phyloP scores from a whole-genome alignment of 1,140 invertebrate species.

The Chrysopa pallens region DNA sequence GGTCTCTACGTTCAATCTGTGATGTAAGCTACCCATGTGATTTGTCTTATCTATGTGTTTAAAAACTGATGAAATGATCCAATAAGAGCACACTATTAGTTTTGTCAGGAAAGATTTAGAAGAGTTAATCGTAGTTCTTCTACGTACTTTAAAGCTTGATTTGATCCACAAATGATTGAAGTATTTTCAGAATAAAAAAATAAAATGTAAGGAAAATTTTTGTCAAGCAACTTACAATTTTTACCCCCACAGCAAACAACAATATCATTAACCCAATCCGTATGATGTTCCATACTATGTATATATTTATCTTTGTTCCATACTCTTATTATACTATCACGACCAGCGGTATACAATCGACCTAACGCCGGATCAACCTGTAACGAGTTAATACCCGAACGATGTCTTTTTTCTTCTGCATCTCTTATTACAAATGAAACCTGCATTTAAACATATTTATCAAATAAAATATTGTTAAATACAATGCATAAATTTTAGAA shows the following conservation, averaged over 20 bases:
- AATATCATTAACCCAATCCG: conserved; percentile 99
- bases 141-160: too few species aligned
- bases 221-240: conserved; percentile 46
- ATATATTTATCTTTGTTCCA: conserved; percentile 88
- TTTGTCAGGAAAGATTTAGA: too few species aligned
- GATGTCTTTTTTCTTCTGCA: conserved; percentile 82
- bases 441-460: conserved; percentile 31
- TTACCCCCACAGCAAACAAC: conserved; percentile 91
- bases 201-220: neutral
- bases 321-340: conserved; percentile 95
- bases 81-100: too few species aligned
- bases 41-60: too few species aligned
- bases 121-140: too few species aligned
- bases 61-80: too few species aligned
- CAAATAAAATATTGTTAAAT: conserved; percentile 2
- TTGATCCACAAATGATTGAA: too few species aligned
- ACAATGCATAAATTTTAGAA: conserved; percentile 3
- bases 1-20: too few species aligned
- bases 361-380: conserved; percentile 80
- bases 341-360: conserved; percentile 89
- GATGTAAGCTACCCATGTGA: too few species aligned
- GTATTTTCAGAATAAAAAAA: too few species aligned
- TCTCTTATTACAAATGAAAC: conserved; percentile 97
- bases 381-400: conserved; percentile 89
- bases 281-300: conserved; percentile 95